These are phyloP conservation scores for Orthosia gracilis DNA, from an alignment of 2,888 invertebrate genomes.

Conservation along the genomic window DNA sequence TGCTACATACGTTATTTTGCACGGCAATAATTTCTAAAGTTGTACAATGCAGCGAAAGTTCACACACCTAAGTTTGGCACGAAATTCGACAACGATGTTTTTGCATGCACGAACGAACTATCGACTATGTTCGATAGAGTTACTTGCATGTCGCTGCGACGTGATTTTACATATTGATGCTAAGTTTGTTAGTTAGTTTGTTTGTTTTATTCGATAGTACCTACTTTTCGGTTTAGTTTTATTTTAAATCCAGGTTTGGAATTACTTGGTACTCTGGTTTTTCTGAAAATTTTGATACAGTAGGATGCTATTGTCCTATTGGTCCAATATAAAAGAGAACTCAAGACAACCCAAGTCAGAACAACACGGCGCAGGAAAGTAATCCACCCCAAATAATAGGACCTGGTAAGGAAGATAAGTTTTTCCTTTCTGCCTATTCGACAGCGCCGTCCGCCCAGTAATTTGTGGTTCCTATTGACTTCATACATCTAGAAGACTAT, in stretches of 20 bases:
- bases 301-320: too few relatives aligned
- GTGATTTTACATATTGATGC: slow-evolving; percentile 46
- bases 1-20: slow-evolving; percentile 27
- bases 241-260: neutral
- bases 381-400: too few relatives aligned
- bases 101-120: slow-evolving; percentile 53
- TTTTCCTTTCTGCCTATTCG: too few relatives aligned
- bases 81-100: slow-evolving; percentile 56
- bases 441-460: too few relatives aligned
- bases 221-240: neutral
- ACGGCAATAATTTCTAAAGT: slow-evolving; percentile 69
- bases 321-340: too few relatives aligned
- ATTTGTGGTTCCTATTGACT: too few relatives aligned
- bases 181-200: slow-evolving; percentile 25
- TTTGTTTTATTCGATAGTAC: neutral
- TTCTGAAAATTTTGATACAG: too few relatives aligned
- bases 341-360: too few relatives aligned
- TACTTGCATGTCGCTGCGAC: slow-evolving; percentile 11
- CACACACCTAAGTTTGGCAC: slow-evolving; percentile 65
- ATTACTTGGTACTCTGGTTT: neutral
- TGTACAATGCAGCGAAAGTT: slow-evolving; percentile 81
- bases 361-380: too few relatives aligned
- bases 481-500: too few relatives aligned
- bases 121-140: slow-evolving; percentile 47
- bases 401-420: too few relatives aligned